Evolutionary conservation across 1,140 invertebrate species (phyloP), one percentile per base, ranked within the genome.

Genomic region (Drosophila obscura): DNA sequence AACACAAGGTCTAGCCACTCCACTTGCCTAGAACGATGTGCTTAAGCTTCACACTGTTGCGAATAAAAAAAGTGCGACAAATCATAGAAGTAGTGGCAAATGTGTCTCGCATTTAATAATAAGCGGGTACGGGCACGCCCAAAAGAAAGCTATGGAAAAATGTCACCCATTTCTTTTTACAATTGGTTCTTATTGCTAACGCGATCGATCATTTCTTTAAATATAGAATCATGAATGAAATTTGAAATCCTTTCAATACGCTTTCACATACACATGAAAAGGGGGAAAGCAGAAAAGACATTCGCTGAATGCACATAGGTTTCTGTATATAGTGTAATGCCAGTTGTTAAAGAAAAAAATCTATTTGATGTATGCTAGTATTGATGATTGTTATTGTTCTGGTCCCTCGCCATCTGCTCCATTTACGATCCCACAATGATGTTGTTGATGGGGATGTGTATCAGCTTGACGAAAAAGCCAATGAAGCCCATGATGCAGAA

Each of bases 401-500:
- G 31, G 26, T 58, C 24, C 48, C 46, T 2, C 41, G 39, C 7
- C 16, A 15, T 1, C 53, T 24, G 28, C 16, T 39, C 44, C 24
- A 46, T 35, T 92, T 95, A 95, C 90, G 94, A 95, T 65, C 94
- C 94, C 43, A 99, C 98, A 94, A 99, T 99, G 92, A 99, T 99
- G 93, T 99, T 99, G 93, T 99, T 99, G 93, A 99, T 99, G 71
- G 99, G 99, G 93, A 99, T 99, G 93, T 99, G 98, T 92, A 99
- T 99, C 57, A 99, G 94, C 93, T 99, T 99, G 5, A 99, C 99
- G 88, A 99, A 99, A 94, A 99, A 99, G 81, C 99, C 99, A 92
- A 99, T 99, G 93, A 99, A 99, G 50, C 99, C 99, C 99, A 99
- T 99, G 92, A 99, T 99, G 89, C 97, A 98, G 94, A 99, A 99